Conservation (phyloP, 2,797 vertebrate species). For the Aplochiton taeniatus region DNA sequence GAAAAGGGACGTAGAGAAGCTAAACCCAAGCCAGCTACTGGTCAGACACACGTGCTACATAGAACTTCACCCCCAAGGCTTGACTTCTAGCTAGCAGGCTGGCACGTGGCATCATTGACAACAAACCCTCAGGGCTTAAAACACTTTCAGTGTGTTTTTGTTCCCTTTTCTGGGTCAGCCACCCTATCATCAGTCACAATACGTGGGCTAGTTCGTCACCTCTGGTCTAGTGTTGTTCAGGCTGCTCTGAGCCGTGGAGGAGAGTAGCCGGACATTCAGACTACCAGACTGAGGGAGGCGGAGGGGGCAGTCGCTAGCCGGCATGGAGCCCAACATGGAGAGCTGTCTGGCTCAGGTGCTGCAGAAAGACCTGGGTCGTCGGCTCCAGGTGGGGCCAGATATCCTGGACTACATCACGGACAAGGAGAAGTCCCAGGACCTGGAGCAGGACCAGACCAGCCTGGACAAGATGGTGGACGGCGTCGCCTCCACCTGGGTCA, state of each 20-base stretch:
- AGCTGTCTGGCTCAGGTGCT: conserved; percentile 90
- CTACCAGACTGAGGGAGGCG: conserved; percentile 66
- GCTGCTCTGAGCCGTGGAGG: conserved; percentile 39
- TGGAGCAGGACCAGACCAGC: conserved; percentile 94
- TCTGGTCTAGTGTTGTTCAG: conserved; percentile 36
- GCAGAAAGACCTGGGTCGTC: conserved; percentile 94
- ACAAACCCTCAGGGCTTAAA: conserved; percentile 65
- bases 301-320: conserved; percentile 32
- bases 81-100: conserved; percentile 79
- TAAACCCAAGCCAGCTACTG: conserved; percentile 88
- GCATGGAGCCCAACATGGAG: conserved; percentile 94
- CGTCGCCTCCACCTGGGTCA: conserved; percentile 94
- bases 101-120: conserved; percentile 64
- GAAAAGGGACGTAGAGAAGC: conserved; percentile 42
- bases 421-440: conserved; percentile 90
- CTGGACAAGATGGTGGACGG: conserved; percentile 97
- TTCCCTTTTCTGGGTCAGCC: conserved; percentile 28
- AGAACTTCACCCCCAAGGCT: conserved; percentile 85
- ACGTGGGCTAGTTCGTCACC: conserved; percentile 14
- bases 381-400: conserved; percentile 95
- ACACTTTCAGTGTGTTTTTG: conserved; percentile 56
- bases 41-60: conserved; percentile 97
- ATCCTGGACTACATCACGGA: conserved; percentile 93
- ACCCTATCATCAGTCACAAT: conserved; percentile 9
- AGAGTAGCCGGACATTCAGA: conserved; percentile 26